phyloP scores from a whole-genome alignment of 2,797 vertebrate species.

The Crocodylus rhombifer region DNA sequence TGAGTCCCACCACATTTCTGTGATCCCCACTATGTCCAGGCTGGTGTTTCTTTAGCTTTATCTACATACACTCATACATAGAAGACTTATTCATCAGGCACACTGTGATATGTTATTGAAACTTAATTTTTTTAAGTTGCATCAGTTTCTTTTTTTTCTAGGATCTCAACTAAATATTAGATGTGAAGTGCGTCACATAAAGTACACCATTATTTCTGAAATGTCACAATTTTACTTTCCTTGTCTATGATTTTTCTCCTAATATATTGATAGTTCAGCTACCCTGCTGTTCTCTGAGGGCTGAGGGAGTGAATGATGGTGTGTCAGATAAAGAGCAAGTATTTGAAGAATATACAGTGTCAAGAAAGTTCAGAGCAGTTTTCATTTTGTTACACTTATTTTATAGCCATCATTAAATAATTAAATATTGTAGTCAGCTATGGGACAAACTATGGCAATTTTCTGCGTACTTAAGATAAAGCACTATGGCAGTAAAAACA shows the following conservation, averaged over 20 bases:
- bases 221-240: slow-evolving; percentile 33
- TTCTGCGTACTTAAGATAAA: background rate
- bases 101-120: background rate
- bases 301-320: slow-evolving; percentile 16
- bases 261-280: slow-evolving; percentile 8
- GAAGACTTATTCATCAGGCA: background rate
- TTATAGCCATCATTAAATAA: slow-evolving; percentile 50
- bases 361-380: slow-evolving; percentile 48
- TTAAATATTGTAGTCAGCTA: slow-evolving; percentile 37
- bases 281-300: slow-evolving; percentile 26
- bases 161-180: background rate
- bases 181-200: background rate
- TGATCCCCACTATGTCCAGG: no score
- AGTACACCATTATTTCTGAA: slow-evolving; percentile 19
- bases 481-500: slow-evolving; percentile 37
- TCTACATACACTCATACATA: background rate
- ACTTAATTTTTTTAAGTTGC: background rate
- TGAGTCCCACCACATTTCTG: no score
- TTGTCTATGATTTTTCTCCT: slow-evolving; percentile 36
- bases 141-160: background rate
- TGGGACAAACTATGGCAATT: slow-evolving; percentile 34
- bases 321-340: slow-evolving; percentile 50
- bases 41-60: no score
- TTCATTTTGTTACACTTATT: slow-evolving; percentile 37
- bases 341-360: background rate